These are phyloP conservation scores for Potamilus streckersoni DNA, from an alignment of 1,140 invertebrate genomes.

Conservation along the genomic window DNA sequence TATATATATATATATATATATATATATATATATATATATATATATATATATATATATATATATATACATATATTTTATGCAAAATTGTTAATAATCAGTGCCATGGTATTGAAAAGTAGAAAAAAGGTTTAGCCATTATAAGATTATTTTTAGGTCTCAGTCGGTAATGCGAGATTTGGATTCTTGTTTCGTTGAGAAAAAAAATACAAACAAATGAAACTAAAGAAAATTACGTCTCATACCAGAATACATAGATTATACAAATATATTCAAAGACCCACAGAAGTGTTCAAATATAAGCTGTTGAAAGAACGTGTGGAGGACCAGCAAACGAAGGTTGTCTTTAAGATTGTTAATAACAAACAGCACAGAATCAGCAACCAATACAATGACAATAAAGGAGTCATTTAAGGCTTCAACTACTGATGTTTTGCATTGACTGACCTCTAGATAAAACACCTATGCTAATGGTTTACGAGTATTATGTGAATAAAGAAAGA, in stretches of 20 bases:
- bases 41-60: too few species aligned
- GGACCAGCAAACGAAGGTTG: constrained; percentile 5
- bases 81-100: too few species aligned
- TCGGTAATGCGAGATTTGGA: background rate
- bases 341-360: constrained; percentile 31
- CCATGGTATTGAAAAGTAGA: too few species aligned
- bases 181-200: constrained; percentile 24
- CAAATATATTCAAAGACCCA: constrained; percentile 34
- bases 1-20: rapidly evolving
- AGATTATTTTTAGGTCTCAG: background rate
- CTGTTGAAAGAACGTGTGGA: too few species aligned
- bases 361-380: constrained; percentile 6
- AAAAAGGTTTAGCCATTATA: too few species aligned
- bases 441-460: background rate
- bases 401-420: too few species aligned
- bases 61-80: too few species aligned
- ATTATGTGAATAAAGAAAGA: too few species aligned
- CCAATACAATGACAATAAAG: background rate
- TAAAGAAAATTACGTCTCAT: constrained; percentile 1
- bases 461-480: too few species aligned
- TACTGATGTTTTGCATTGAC: too few species aligned
- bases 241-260: constrained; percentile 18
- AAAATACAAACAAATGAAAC: constrained; percentile 11
- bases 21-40: rapidly evolving
- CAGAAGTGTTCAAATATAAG: too few species aligned